Evolutionary conservation across 2,113 vertebrate species (phyloP).

Genomic region (Indicator maculatus): DNA sequence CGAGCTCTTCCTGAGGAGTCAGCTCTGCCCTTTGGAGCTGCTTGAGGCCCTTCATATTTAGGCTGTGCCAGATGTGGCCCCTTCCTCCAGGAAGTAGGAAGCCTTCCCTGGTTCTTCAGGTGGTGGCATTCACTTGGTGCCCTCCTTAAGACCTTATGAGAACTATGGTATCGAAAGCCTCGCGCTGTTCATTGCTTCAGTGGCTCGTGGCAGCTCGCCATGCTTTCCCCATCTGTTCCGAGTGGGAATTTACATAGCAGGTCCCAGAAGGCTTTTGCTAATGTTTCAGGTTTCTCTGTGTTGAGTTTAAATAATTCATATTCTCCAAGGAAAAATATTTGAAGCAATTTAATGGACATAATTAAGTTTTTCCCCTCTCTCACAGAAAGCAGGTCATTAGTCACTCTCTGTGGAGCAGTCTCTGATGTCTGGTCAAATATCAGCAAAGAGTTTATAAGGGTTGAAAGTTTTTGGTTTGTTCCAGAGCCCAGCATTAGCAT

Average conservation of each 20-base stretch:
- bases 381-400: constrained; percentile 50
- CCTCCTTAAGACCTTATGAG: constrained; percentile 49
- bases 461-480: neutral
- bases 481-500: neutral
- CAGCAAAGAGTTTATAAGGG: constrained; percentile 2
- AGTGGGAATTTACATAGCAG: constrained; percentile 60
- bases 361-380: constrained; percentile 50
- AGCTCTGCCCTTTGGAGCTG: neutral
- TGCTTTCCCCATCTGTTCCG: constrained; percentile 71
- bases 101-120: neutral
- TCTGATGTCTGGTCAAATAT: constrained; percentile 53
- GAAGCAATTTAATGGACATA: constrained; percentile 68
- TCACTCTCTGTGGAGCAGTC: neutral
- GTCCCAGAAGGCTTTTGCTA: constrained; percentile 64
- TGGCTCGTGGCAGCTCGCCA: constrained; percentile 63
- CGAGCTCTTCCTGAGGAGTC: neutral
- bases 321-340: constrained; percentile 74
- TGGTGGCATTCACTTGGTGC: neutral
- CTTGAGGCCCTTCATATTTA: neutral
- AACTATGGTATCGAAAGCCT: constrained; percentile 49
- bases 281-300: constrained; percentile 72
- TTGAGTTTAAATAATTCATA: constrained; percentile 82
- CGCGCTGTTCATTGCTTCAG: constrained; percentile 53
- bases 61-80: fast-evolving
- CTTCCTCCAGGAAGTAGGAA: constrained; percentile 67